These are phyloP conservation scores for Ptilonorhynchus violaceus DNA, from an alignment of 2,113 vertebrate species.

Conservation along the genomic window DNA sequence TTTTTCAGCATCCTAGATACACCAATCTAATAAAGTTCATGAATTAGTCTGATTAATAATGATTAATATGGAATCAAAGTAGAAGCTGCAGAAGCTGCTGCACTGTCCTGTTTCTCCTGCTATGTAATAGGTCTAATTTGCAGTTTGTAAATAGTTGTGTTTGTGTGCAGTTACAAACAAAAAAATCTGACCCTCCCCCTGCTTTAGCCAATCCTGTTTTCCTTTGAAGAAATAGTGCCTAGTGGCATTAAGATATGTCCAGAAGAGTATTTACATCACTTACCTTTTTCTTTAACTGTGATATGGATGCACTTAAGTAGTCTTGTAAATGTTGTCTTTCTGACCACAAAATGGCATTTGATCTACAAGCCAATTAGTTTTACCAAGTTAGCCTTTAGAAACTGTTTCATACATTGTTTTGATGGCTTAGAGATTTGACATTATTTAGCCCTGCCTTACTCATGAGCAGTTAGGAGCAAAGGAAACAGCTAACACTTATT, in stretches of 20 bases:
- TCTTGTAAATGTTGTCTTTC: neutral
- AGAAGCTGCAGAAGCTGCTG: neutral
- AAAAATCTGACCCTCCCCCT: rapidly evolving
- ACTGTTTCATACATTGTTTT: neutral
- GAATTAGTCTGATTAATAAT: neutral
- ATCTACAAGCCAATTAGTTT: neutral
- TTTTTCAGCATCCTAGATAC: neutral
- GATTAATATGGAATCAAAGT: neutral
- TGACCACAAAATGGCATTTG: neutral
- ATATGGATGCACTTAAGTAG: neutral
- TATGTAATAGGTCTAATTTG: neutral
- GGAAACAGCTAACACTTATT: neutral
- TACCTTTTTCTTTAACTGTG: neutral
- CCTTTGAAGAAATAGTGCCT: neutral
- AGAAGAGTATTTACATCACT: neutral
- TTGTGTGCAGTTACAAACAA: neutral
- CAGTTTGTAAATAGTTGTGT: neutral
- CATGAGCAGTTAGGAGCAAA: neutral
- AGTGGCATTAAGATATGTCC: neutral
- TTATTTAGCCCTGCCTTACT: neutral
- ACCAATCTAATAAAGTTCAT: neutral
- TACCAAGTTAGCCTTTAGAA: neutral
- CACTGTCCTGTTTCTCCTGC: neutral
- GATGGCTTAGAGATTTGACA: neutral
- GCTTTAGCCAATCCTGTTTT: neutral